phyloP scores from a whole-genome alignment of 2,888 invertebrate genomes.

The Spodoptera littoralis region DNA sequence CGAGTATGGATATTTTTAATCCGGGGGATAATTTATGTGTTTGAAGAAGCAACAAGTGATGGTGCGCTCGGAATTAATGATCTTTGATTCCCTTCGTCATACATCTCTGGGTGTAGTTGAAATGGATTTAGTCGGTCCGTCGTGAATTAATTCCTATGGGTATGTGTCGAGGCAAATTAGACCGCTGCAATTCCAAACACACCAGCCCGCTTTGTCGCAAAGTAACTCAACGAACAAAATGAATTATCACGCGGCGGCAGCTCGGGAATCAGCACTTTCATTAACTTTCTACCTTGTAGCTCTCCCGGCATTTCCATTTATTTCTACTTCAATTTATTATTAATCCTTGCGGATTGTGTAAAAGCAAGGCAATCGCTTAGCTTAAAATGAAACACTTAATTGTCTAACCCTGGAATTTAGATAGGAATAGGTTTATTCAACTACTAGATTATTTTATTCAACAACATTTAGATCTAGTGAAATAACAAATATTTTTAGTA shows the following conservation, averaged over 20 bases:
- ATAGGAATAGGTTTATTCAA: conserved; percentile 11
- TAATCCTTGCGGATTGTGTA: conserved; percentile 53
- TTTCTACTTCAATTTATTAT: conserved; percentile 54
- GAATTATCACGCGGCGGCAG: conserved; percentile 62
- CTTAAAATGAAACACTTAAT: conserved; percentile 19
- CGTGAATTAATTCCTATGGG: conserved; percentile 59
- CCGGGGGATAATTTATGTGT: conserved; percentile 36
- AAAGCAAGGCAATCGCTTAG: conserved; percentile 45
- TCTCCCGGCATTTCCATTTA: conserved; percentile 47
- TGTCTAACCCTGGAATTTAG: conserved; percentile 10
- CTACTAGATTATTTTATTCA: conserved; percentile 28
- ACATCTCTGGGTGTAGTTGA: conserved; percentile 42
- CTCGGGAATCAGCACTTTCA: conserved; percentile 62
- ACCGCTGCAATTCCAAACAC: conserved; percentile 58
- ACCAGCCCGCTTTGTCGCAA: conserved; percentile 59
- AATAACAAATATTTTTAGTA: neutral
- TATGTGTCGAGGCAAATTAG: conserved; percentile 56
- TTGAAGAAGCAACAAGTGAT: conserved; percentile 53
- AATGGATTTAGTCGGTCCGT: conserved; percentile 47
- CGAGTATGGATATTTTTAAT: conserved; percentile 34
- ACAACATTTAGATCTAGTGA: conserved; percentile 23
- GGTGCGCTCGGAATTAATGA: conserved; percentile 36
- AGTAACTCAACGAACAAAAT: conserved; percentile 62
- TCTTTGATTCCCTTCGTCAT: conserved; percentile 35
- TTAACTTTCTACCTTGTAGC: conserved; percentile 56